Percentiles rank a stretch among this genome's conserved stretches.
These are phyloP conservation scores for Anguilla pacifica DNA, from an alignment of 2,797 vertebrate genomes.

Conservation along the genomic window DNA sequence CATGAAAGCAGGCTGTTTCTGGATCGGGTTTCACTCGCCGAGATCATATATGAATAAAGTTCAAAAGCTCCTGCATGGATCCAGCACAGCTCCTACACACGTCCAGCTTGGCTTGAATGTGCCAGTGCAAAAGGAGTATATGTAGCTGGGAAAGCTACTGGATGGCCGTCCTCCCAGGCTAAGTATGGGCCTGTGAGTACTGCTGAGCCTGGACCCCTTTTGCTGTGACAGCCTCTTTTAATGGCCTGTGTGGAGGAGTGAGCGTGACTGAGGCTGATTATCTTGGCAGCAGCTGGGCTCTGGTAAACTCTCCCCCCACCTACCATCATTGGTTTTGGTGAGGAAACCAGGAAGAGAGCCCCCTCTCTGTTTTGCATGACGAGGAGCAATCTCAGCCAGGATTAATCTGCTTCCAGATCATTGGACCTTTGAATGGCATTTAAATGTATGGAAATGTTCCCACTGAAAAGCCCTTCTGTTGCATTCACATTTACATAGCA, in stretches of 20 bases:
- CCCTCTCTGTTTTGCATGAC: conserved; percentile 65
- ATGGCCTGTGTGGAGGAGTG: background rate
- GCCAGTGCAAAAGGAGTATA: background rate
- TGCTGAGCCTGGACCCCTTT: background rate
- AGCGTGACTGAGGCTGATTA: background rate
- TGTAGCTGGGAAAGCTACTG: background rate
- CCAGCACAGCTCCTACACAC: background rate
- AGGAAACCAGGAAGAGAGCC: conserved; percentile 37
- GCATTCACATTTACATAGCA: background rate
- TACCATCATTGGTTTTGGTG: background rate
- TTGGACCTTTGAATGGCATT: conserved; percentile 65
- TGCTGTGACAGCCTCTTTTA: background rate
- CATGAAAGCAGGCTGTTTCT: background rate
- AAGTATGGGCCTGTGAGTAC: background rate
- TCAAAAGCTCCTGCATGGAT: background rate
- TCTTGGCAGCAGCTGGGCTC: background rate
- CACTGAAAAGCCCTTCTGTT: background rate
- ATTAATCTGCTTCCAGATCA: conserved; percentile 44
- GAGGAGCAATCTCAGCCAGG: conserved; percentile 51
- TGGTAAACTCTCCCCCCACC: background rate
- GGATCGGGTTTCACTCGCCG: background rate
- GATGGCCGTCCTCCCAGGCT: background rate
- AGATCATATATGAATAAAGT: background rate
- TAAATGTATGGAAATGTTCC: conserved; percentile 60
- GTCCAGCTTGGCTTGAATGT: background rate